These are phyloP conservation scores for Pseudolaguvia tuberculata DNA, from an alignment of 2,113 vertebrate genomes.

Conservation along the genomic window DNA sequence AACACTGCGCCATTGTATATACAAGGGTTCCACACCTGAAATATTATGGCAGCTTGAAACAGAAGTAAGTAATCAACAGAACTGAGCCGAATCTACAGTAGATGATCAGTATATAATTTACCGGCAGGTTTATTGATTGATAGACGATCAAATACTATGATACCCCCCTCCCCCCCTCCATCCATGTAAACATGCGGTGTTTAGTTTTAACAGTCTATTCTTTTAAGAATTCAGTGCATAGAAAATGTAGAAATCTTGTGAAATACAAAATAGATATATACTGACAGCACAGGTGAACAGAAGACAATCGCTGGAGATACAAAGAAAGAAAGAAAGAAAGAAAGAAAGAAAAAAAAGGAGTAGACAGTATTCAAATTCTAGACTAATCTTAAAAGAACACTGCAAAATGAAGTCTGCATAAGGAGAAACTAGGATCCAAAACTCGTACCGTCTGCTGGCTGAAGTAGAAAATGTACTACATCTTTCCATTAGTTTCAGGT, in stretches of 20 bases:
- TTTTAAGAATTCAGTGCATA: neutral
- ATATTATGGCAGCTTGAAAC: neutral
- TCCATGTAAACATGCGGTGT: neutral
- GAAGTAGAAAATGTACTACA: too few relatives aligned
- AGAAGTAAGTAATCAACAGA: neutral
- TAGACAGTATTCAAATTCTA: too few relatives aligned
- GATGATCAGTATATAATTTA: too few relatives aligned
- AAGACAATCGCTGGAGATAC: neutral
- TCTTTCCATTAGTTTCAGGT: too few relatives aligned
- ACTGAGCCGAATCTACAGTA: neutral
- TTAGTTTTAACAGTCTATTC: neutral
- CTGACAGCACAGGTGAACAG: neutral
- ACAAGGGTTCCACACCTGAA: too few relatives aligned
- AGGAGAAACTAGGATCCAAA: too few relatives aligned
- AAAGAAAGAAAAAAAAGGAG: neutral
- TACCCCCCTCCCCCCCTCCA: fast-evolving
- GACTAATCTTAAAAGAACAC: too few relatives aligned
- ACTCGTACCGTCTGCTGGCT: too few relatives aligned
- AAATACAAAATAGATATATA: neutral
- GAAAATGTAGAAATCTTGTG: neutral
- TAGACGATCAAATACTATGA: too few relatives aligned
- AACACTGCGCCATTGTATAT: neutral
- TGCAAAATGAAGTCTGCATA: too few relatives aligned
- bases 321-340: neutral
- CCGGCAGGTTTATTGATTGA: too few relatives aligned